phyloP scores from a whole-genome alignment of 2,888 invertebrate species.

The Phengaris alcon region DNA sequence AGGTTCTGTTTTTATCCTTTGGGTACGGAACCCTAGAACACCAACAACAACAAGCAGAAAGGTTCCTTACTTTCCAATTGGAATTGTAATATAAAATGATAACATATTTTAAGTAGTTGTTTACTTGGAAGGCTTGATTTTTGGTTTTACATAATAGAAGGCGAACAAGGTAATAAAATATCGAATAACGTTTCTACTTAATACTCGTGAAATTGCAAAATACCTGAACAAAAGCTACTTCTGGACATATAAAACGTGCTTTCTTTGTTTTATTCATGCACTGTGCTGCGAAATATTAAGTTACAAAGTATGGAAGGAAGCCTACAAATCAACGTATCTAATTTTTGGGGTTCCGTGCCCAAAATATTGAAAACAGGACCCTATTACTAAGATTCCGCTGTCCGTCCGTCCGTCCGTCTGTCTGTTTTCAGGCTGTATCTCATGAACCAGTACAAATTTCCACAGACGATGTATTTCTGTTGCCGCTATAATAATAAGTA shows the following conservation, averaged over 20 bases:
- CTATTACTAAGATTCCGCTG: too few species aligned
- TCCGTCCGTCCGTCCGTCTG: too few species aligned
- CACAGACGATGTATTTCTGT: too few species aligned
- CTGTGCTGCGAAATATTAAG: background rate
- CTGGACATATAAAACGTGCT: background rate
- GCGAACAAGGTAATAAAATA: slow-evolving; percentile 18
- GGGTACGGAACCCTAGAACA: too few species aligned
- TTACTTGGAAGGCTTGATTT: background rate
- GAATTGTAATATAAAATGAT: background rate
- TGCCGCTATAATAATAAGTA: too few species aligned
- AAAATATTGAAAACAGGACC: too few species aligned
- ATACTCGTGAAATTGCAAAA: slow-evolving; percentile 14
- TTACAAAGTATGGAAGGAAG: slow-evolving; percentile 14
- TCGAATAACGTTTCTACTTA: slow-evolving; percentile 12
- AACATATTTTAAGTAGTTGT: background rate
- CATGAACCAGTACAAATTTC: too few species aligned
- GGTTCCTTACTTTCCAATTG: background rate
- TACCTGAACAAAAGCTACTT: background rate
- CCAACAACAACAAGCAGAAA: background rate
- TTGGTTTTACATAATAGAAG: slow-evolving; percentile 10
- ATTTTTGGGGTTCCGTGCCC: background rate
- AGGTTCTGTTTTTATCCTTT: too few species aligned
- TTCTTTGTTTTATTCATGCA: slow-evolving; percentile 14
- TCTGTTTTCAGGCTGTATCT: too few species aligned
- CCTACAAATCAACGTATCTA: background rate